Base-by-base conservation (phyloP, 53 echinoderm and acorn worm genomes). In the Mesocentrotus franciscanus region DNA sequence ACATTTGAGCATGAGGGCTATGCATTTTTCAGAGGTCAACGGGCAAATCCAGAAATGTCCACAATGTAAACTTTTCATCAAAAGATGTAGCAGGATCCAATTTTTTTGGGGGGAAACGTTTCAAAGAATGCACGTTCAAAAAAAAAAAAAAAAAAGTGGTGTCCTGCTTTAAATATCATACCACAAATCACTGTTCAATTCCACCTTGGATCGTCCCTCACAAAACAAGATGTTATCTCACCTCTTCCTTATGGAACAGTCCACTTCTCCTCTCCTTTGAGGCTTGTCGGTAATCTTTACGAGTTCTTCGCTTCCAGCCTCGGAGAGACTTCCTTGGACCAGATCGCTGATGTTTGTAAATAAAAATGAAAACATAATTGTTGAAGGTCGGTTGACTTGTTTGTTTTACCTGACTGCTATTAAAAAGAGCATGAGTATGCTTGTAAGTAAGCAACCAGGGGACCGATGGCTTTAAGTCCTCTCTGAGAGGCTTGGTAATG, bases 231-330 rank as follows among this genome's bases (percentile, higher is more conserved):
- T 36, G 20, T 39, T 81, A 81, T 29, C 96, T 74, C 35, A 98
- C 98, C 96, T 97, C 96, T 97, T 98, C 98, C 79, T 97, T 85
- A 58, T 96, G 92, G 87, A 98, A 98, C 14, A 98, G 93, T 22
- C 98, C 95, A 92, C 98, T 98, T 61, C 95, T 96, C 87, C 96
- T 97, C 62, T 98, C 98, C 93, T 97, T 98, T 17, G 92, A 85
- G 9, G 95, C 93, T 91, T 98, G 98, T 56, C 95, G 92, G 92
- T 96, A 94, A 59, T 97, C 98, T 61, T 96, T 98, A 9, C 96
- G 71, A 32, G 95, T 96, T 71, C 96, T 79, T 62, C 95, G 89
- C 29, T 95, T 92, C 93, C 93, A 93, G 1, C 97, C 92, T 93
- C 96, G 81, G 30, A 90, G 57, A 8, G 94, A 78, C 27, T 97